A percentile compares a stretch with the other conserved stretches of the same genome.
Evolutionary conservation across 2,797 vertebrate genomes (phyloP).

Genomic region (Poecilia gillii): DNA sequence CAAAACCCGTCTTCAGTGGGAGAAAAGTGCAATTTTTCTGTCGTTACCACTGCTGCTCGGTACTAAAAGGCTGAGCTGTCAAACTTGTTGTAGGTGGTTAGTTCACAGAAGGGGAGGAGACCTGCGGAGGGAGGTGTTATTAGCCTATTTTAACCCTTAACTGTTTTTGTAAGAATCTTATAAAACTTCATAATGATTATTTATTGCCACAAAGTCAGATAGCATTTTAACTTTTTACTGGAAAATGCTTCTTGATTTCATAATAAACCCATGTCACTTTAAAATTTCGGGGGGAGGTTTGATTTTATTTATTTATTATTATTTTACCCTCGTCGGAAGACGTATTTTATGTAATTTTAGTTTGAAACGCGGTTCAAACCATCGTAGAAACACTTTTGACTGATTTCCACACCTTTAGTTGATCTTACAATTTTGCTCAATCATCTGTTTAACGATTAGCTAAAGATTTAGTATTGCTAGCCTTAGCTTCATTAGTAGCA

Average conservation of each 20-base stretch:
- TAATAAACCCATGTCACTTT: background rate
- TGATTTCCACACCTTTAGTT: background rate
- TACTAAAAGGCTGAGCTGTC: slow-evolving; percentile 68
- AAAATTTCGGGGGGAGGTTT: no score
- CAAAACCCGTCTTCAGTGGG: background rate
- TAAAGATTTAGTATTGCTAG: no score
- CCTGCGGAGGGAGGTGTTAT: slow-evolving; percentile 44
- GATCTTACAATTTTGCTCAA: no score
- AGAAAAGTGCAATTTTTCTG: slow-evolving; percentile 20
- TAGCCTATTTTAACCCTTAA: slow-evolving; percentile 25
- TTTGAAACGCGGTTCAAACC: background rate
- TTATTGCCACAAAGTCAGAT: background rate
- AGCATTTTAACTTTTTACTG: background rate
- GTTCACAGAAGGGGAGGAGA: slow-evolving; percentile 63
- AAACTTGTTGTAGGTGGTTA: slow-evolving; percentile 76
- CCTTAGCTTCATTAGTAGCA: background rate
- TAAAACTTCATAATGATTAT: background rate
- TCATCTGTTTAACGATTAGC: background rate
- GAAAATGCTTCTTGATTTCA: background rate
- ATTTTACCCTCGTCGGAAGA: background rate
- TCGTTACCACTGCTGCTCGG: slow-evolving; percentile 17
- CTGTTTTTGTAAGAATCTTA: background rate
- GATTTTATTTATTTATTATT: background rate
- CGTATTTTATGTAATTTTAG: background rate
- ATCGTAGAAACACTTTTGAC: background rate